A percentile compares a stretch with the other conserved stretches of the same genome.
These are phyloP conservation scores for Tyto alba DNA, from an alignment of 2,113 vertebrate species.

Conservation along the genomic window DNA sequence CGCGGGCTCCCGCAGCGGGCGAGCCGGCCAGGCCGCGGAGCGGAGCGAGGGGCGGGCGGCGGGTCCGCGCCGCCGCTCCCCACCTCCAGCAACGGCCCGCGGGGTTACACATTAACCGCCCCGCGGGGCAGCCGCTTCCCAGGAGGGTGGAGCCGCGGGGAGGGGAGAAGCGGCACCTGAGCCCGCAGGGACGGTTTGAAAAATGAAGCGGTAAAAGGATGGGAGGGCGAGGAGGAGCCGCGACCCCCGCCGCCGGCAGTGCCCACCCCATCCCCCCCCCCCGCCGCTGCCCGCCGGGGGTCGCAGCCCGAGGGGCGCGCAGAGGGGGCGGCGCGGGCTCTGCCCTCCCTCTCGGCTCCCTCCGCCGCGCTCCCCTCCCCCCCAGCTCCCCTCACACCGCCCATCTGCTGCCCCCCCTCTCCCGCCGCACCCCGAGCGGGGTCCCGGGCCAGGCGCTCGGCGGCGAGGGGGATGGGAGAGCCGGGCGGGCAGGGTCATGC, in stretches of 20 bases:
- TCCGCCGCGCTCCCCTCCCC: background rate
- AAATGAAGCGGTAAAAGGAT: background rate
- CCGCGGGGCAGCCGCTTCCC: background rate
- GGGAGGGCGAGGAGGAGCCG: background rate
- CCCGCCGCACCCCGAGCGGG: background rate
- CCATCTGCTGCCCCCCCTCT: background rate
- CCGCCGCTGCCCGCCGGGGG: background rate
- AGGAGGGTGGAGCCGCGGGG: background rate
- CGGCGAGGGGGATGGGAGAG: background rate
- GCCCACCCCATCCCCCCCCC: no score
- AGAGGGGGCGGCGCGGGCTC: background rate
- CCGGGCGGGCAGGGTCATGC: background rate
- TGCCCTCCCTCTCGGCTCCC: background rate
- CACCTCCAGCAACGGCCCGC: background rate
- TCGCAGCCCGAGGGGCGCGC: background rate
- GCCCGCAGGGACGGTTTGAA: background rate
- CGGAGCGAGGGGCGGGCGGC: background rate
- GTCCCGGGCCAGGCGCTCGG: background rate
- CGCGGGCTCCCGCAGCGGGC: background rate
- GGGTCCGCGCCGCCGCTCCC: no score
- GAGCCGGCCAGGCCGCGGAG: background rate
- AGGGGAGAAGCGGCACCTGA: conserved; percentile 15
- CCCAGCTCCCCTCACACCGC: background rate
- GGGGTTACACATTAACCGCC: background rate
- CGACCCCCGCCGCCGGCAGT: background rate